Evolutionary conservation across 2,113 vertebrate genomes (phyloP).

Genomic region (Mystacornis crossleyi): DNA sequence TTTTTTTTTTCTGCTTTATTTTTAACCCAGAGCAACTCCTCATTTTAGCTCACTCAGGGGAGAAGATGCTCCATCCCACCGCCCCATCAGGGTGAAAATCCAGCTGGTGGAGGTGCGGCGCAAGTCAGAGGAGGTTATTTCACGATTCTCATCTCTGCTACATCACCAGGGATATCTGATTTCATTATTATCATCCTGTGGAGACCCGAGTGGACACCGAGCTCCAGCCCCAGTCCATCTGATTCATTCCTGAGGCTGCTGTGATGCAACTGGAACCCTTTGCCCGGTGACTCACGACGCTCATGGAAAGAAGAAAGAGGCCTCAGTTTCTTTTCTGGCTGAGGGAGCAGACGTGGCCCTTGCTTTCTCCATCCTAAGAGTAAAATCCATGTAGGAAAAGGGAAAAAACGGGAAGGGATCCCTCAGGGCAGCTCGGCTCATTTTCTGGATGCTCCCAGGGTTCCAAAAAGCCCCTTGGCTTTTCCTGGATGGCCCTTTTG

Average conservation of each 20-base stretch:
- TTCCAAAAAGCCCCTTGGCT: background rate
- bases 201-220: rapidly evolving
- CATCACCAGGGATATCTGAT: rapidly evolving
- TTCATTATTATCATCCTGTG: rapidly evolving
- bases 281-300: background rate
- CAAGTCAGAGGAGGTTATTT: rapidly evolving
- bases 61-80: background rate
- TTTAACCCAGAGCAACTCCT: background rate
- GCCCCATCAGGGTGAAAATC: background rate
- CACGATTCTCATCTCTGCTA: rapidly evolving
- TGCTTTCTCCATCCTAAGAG: background rate
- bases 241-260: background rate
- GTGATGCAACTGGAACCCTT: background rate
- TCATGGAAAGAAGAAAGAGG: background rate
- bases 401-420: background rate
- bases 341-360: background rate
- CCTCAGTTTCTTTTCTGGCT: background rate
- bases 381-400: rapidly evolving
- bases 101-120: background rate
- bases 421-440: rapidly evolving
- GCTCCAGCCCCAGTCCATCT: rapidly evolving
- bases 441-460: background rate
- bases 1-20: background rate
- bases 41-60: background rate
- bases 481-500: background rate